Percentiles rank a stretch among this genome's conserved stretches.
These are phyloP conservation scores for Medauroidea extradentata DNA, from an alignment of 1,140 invertebrate species.

Conservation along the genomic window DNA sequence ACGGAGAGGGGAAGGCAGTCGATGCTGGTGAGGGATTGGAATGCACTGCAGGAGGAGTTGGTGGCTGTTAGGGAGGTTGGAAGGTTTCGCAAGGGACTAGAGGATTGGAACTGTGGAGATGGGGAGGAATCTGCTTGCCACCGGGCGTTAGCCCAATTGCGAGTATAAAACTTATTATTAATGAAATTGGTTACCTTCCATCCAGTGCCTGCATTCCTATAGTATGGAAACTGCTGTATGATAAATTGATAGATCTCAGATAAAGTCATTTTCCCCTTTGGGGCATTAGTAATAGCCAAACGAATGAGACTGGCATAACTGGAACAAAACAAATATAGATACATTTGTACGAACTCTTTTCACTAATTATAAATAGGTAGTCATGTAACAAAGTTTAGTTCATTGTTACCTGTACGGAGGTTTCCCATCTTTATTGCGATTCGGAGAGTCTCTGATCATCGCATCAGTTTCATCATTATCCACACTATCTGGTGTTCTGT, in stretches of 20 bases:
- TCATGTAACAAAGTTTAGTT: neutral
- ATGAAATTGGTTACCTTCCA: slow-evolving; percentile 63
- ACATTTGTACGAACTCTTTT: neutral
- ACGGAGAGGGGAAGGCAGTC: too few species aligned
- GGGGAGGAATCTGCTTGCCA: too few species aligned
- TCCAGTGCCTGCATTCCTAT: slow-evolving; percentile 62
- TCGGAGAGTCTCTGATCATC: slow-evolving; percentile 21
- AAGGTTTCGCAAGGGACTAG: too few species aligned
- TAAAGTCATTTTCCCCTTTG: slow-evolving; percentile 67
- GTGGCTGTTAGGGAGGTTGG: too few species aligned
- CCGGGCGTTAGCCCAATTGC: too few species aligned
- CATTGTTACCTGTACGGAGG: slow-evolving; percentile 43
- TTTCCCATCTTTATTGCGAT: slow-evolving; percentile 45
- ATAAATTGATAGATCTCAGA: slow-evolving; percentile 74
- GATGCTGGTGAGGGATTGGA: too few species aligned
- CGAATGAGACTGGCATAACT: slow-evolving; percentile 69
- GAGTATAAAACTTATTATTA: too few species aligned
- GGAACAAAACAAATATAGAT: slow-evolving; percentile 25
- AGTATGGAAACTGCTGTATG: slow-evolving; percentile 68
- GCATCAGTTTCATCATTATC: slow-evolving; percentile 17
- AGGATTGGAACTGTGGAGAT: too few species aligned
- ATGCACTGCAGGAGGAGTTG: too few species aligned
- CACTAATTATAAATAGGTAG: neutral
- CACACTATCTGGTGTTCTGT: slow-evolving; percentile 26
- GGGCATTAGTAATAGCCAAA: slow-evolving; percentile 65